phyloP scores from a whole-genome alignment of 2,888 invertebrate genomes.

The Sisyra terminalis region DNA sequence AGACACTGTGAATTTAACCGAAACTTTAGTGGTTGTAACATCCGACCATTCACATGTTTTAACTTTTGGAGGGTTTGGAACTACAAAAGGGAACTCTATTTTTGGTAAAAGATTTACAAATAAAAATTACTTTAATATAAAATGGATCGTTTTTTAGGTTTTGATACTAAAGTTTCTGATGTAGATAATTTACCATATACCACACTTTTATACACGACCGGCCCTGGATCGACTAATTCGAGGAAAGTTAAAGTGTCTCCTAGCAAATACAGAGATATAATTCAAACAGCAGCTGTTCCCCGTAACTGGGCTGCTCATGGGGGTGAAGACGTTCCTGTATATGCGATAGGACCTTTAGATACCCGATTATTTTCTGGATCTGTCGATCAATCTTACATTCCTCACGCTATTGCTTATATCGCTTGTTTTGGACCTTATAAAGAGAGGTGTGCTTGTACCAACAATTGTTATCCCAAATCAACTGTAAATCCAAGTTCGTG shows the following conservation, averaged over 20 bases:
- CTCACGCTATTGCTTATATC: conserved; percentile 57
- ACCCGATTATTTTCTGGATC: conserved; percentile 41
- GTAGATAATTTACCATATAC: conserved; percentile 48
- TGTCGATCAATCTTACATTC: conserved; percentile 59
- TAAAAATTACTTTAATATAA: neutral
- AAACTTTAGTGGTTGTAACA: conserved; percentile 49
- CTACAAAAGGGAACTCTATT: conserved; percentile 39
- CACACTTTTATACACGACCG: conserved; percentile 50
- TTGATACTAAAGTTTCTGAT: conserved; percentile 45
- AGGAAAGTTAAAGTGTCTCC: conserved; percentile 20
- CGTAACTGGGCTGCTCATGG: conserved; percentile 57
- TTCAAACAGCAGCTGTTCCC: conserved; percentile 46
- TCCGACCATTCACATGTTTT: conserved; percentile 47
- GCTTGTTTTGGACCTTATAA: conserved; percentile 45
- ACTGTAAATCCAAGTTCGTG: neutral
- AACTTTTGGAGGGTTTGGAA: conserved; percentile 42
- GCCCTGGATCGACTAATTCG: conserved; percentile 45
- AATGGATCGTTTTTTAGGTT: conserved; percentile 30
- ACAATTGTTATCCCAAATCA: conserved; percentile 1
- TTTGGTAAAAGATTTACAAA: conserved; percentile 20
- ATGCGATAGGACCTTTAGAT: conserved; percentile 43
- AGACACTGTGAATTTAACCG: conserved; percentile 28
- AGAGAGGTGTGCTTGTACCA: conserved; percentile 27
- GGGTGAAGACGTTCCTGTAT: conserved; percentile 59
- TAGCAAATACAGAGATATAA: conserved; percentile 28